Conservation (phyloP, 2,113 vertebrate genomes). For the Micromys minutus region DNA sequence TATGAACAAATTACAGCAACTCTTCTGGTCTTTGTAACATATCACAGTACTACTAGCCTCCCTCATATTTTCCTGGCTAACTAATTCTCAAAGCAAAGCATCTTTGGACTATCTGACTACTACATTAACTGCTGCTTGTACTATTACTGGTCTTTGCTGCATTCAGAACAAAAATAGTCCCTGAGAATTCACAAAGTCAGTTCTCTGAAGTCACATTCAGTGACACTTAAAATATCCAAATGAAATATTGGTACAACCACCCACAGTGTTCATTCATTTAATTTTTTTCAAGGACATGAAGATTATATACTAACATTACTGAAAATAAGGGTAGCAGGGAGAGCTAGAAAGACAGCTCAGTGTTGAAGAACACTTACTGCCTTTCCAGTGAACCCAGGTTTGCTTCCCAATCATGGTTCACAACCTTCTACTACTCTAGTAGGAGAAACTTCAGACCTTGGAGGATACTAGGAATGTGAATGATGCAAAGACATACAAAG, state of each 20-base stretch:
- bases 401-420: not conserved
- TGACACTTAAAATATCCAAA: not conserved
- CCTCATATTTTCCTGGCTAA: not conserved
- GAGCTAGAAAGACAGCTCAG: not conserved
- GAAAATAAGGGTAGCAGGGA: not conserved
- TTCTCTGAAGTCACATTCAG: not conserved
- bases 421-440: not conserved
- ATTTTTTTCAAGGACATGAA: not conserved
- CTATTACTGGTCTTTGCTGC: not conserved
- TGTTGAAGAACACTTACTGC: not conserved
- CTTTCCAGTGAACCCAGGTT: not conserved
- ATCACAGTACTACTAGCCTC: not conserved
- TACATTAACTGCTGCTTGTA: not conserved
- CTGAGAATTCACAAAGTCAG: not conserved
- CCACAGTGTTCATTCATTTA: not conserved
- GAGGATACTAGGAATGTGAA: not conserved
- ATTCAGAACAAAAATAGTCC: not conserved
- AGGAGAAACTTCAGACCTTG: not conserved
- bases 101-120: too few relatives aligned
- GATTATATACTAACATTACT: not conserved
- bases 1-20: not conserved
- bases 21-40: not conserved
- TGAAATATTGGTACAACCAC: not conserved
- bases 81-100: not conserved
- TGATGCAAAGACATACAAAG: not conserved